phyloP scores from a whole-genome alignment of 2,797 vertebrate species.

The Chromis chromis region DNA sequence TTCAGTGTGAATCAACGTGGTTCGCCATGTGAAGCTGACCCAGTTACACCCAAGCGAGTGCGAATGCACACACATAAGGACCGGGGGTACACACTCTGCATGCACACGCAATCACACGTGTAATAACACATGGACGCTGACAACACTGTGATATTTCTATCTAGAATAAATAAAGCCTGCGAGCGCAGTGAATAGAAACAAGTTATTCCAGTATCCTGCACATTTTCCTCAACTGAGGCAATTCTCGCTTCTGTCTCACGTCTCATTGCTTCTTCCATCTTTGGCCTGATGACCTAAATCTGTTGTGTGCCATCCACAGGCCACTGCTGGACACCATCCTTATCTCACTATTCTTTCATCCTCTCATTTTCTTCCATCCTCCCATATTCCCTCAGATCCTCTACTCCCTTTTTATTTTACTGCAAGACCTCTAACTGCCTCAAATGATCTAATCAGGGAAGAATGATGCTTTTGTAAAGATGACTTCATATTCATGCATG shows the following conservation, averaged over 20 bases:
- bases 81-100: neutral
- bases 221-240: conserved; percentile 31
- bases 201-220: conserved; percentile 32
- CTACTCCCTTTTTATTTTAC: conserved; percentile 18
- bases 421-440: conserved; percentile 4
- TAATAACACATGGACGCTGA: conserved; percentile 33
- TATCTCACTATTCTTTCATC: conserved; percentile 37
- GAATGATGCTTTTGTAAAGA: neutral
- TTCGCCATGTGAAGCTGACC: conserved; percentile 69
- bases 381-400: conserved; percentile 16
- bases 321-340: conserved; percentile 22
- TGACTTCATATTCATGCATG: neutral
- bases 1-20: conserved; percentile 56
- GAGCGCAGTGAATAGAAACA: conserved; percentile 18
- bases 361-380: conserved; percentile 41
- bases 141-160: conserved; percentile 22
- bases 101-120: conserved; percentile 25
- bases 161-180: conserved; percentile 14
- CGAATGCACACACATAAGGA: conserved; percentile 19
- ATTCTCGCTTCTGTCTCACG: conserved; percentile 3
- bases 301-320: conserved; percentile 34
- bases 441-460: conserved; percentile 30
- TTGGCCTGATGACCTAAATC: conserved; percentile 58
- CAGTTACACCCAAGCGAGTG: conserved; percentile 56
- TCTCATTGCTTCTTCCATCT: conserved; percentile 33